A percentile compares a stretch with the other conserved stretches of the same genome.
Evolutionary conservation across 2,888 invertebrate species (phyloP).

Genomic region (Leptarthrus brevirostris): DNA sequence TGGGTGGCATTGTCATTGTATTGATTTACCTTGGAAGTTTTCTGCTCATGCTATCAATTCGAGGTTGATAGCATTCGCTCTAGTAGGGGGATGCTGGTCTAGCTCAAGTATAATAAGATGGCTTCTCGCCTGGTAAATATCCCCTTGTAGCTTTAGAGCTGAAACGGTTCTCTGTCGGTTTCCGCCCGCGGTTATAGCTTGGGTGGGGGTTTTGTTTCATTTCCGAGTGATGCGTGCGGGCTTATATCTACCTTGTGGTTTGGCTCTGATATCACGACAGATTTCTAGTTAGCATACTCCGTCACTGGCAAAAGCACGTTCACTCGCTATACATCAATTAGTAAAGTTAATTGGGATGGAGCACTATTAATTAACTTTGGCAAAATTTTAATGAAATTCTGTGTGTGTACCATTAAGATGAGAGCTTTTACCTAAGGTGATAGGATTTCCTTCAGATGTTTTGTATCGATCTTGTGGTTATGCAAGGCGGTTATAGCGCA

Average conservation of each 20-base stretch:
- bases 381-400: constrained; percentile 51
- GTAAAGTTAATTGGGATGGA: constrained; percentile 49
- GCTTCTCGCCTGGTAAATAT: not conserved
- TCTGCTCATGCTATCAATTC: not conserved
- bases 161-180: not conserved
- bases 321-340: constrained; percentile 49
- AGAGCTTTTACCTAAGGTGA: constrained; percentile 5
- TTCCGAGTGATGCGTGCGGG: constrained; percentile 1
- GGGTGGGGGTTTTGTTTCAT: not conserved
- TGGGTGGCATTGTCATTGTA: not conserved
- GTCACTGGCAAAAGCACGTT: constrained; percentile 19
- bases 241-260: constrained; percentile 6
- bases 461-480: too few relatives aligned
- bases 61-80: not conserved
- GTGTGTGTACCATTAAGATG: constrained; percentile 1
- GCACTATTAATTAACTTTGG: constrained; percentile 51
- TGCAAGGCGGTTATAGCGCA: too few relatives aligned
- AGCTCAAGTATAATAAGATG: constrained; percentile 7
- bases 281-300: constrained; percentile 48
- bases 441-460: too few relatives aligned
- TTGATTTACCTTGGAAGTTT: not conserved
- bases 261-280: not conserved
- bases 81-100: not conserved
- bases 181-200: constrained; percentile 2
- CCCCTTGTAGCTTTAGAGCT: not conserved